Base-by-base conservation (phyloP, 1,140 invertebrate species). In the Tenebrio molitor region DNA sequence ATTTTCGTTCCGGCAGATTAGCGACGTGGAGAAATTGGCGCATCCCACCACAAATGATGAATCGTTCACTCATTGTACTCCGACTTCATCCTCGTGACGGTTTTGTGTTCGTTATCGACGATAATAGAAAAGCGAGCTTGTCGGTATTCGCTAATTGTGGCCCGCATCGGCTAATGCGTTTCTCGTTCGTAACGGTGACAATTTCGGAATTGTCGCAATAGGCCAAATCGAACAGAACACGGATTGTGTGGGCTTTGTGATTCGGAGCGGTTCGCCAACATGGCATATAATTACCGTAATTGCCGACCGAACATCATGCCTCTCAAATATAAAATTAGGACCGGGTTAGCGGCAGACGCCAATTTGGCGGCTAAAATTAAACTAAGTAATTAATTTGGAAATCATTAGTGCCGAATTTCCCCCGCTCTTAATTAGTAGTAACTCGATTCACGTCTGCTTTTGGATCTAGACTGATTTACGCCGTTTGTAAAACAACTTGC, bases 31-130 rank as follows among this genome's bases (percentile, higher is more conserved):
- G 34, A 63, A 64, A 71, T 64, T 64, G 69, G 46, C 64, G 42
- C 69, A 58, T 62, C 50, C 10, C n/a, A 12, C n/a, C 10, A 72
- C n/a, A 8, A 29, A 8, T 73, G 71, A 73, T 73, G 36, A 44
- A 73, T 73, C 58, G 65, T 73, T 44, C 19, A 73, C 71, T 68
- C 69, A 73, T 73, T 66, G 65, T 62, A 73, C 50, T 73, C 71
- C 23, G 39, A 69, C 44, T 69, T 62, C 71, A 68, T 73, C 69
- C 53, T 73, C 71, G 69, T 66, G 46, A 68, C 44, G 71, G 66
- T 62, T 73, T 63, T 53, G 34, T 21, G 29, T 33, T 17, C 15
- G 65, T 64, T 69, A 73, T 73, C 69, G 69, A 73, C 63, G 71
- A 69, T n/a, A n/a, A n/a, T 66, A 66, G n/a, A 44, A 66, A 42